A percentile compares a stretch with the other conserved stretches of the same genome.
These are phyloP conservation scores for Achatina immaculata DNA, from an alignment of 1,140 invertebrate species.

Conservation along the genomic window DNA sequence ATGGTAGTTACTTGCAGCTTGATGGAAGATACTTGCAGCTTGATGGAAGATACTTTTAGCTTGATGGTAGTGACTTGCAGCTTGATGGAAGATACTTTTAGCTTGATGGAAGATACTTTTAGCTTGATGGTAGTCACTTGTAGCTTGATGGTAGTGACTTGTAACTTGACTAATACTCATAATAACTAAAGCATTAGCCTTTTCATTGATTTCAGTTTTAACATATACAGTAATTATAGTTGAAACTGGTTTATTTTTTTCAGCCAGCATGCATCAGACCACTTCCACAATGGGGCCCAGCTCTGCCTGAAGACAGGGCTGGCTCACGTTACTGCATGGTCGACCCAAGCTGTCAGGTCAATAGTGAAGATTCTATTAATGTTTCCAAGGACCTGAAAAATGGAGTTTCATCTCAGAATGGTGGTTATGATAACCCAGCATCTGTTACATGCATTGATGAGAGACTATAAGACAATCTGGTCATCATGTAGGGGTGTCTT, in stretches of 20 bases:
- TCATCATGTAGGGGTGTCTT: too few relatives aligned
- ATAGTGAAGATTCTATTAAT: neutral
- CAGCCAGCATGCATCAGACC: slow-evolving; percentile 41
- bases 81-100: neutral
- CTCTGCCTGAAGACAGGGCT: slow-evolving; percentile 45
- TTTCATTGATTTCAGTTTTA: neutral
- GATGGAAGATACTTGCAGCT: neutral
- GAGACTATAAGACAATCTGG: neutral
- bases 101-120: too few relatives aligned
- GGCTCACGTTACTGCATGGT: slow-evolving; percentile 38
- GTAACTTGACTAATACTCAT: neutral
- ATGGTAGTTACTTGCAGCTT: neutral
- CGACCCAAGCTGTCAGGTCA: neutral
- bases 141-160: neutral
- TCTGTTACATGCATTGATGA: neutral
- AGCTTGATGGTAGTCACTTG: neutral
- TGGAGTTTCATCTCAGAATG: neutral
- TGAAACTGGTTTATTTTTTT: neutral
- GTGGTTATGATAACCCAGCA: neutral
- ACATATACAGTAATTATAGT: neutral
- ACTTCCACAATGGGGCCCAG: slow-evolving; percentile 52
- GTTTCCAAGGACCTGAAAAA: neutral
- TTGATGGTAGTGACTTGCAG: neutral
- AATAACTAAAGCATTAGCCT: neutral
- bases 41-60: neutral